Evolutionary conservation across 2,888 invertebrate genomes (phyloP), one percentile per base, ranked within the genome.

Genomic region (Cheiracanthium punctorium): DNA sequence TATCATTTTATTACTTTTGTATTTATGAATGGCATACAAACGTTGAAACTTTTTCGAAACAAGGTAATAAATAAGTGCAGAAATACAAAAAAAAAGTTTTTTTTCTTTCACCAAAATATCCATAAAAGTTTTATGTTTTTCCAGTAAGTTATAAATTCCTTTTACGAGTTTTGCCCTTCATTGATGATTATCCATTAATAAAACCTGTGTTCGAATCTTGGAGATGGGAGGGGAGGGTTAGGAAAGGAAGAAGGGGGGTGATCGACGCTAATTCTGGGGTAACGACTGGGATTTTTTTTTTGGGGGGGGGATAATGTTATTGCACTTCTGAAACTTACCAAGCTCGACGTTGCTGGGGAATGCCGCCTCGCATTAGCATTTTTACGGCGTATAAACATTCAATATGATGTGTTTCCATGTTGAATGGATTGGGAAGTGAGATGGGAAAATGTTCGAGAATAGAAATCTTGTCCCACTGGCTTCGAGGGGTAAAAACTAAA

Each of bases 121-220:
- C 84, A 84, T 84, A 84, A 84, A 84, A 84, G 73, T 84, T 84
- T 84, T 82, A 82, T 77, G 72, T 72, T 82, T 82, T 77, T 64
- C 77, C 65, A 72, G 77, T 24, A 79, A 84, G 84, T 79, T 79
- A 84, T 84, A 84, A 84, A 79, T 79, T 79, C 79, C 58, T 79
- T 84, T 79, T 84, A 79, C 43, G 72, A 71, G 48, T 33, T 30
- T n/a, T 71, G n/a, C 48, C 67, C 37, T 28, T 69, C 20, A 69
- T 69, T 69, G 69, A 69, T 37, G 69, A 33, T 69, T 33, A 20
- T 29, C 82, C 82, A 77, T 82, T 82, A 82, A 82, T 82, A 77
- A 67, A 72, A 71, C n/a, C 29, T 71, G 71, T 73, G 76, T 81
- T 81, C 43, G 12, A n/a, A n/a, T n/a, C n/a, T n/a, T n/a, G n/a